These are phyloP conservation scores for Drosophila nigrodunni DNA, from an alignment of 1,140 invertebrate genomes.

Conservation along the genomic window DNA sequence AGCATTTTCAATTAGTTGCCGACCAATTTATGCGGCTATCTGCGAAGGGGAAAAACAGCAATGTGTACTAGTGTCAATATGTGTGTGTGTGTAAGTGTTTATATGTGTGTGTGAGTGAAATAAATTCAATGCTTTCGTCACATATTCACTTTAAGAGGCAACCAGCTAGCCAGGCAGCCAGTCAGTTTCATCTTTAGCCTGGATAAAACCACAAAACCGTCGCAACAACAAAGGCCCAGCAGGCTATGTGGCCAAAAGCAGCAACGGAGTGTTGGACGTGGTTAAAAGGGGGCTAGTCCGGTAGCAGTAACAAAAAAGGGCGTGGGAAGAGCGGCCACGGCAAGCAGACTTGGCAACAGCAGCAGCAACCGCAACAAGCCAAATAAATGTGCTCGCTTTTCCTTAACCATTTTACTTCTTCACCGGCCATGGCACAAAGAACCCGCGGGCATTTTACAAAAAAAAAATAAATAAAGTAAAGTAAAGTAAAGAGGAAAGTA, in stretches of 20 bases:
- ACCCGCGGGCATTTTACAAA: constrained; percentile 67
- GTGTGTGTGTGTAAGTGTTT: constrained; percentile 12
- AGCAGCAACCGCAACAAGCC: constrained; percentile 72
- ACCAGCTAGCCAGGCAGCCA: not conserved
- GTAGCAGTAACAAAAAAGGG: not conserved
- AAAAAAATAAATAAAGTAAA: constrained; percentile 47
- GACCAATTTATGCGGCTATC: constrained; percentile 74
- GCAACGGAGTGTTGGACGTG: not conserved
- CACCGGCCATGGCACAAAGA: constrained; percentile 54
- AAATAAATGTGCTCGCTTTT: constrained; percentile 73
- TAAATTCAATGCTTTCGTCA: constrained; percentile 74
- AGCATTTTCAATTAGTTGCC: constrained; percentile 80
- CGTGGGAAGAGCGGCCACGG: not conserved
- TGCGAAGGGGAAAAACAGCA: constrained; percentile 5
- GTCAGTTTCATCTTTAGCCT: constrained; percentile 41
- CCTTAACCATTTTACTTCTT: constrained; percentile 36
- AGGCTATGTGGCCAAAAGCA: constrained; percentile 27
- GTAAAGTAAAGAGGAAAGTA: not conserved
- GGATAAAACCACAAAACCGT: constrained; percentile 71
- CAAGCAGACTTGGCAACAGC: constrained; percentile 3
- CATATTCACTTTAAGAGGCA: constrained; percentile 62
- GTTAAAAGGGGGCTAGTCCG: not conserved
- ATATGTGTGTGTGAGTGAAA: constrained; percentile 38
- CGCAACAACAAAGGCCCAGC: constrained; percentile 66
- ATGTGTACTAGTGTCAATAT: not conserved